These are phyloP conservation scores for Hylomyscus alleni DNA, from an alignment of 2,797 vertebrate genomes.

Conservation along the genomic window DNA sequence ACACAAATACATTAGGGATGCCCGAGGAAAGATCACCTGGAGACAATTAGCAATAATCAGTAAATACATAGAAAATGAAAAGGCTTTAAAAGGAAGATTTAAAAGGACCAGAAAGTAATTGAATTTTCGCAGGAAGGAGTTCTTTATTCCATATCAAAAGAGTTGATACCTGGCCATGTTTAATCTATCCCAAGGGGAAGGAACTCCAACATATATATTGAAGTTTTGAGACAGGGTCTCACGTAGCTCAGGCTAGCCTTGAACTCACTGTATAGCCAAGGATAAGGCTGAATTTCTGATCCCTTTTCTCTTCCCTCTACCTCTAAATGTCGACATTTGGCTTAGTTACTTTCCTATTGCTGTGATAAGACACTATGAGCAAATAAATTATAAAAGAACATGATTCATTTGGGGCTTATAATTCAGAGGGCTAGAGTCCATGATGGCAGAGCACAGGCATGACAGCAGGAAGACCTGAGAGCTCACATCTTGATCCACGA, in stretches of 20 bases:
- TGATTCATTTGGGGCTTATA: neutral
- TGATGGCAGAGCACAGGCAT: neutral
- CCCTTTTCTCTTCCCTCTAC: neutral
- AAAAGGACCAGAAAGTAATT: neutral
- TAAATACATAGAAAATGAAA: neutral
- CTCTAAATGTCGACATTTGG: neutral
- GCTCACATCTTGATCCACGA: neutral
- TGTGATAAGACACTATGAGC: neutral
- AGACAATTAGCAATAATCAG: conserved; percentile 5
- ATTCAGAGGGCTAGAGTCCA: neutral
- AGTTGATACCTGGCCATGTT: neutral
- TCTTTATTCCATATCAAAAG: conserved; percentile 30
- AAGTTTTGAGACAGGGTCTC: neutral
- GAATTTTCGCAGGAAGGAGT: conserved; percentile 1
- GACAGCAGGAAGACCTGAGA: neutral
- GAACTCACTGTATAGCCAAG: neutral
- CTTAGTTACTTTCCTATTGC: neutral
- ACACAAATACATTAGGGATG: conserved; percentile 7
- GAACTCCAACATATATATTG: neutral
- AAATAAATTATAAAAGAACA: too few relatives aligned
- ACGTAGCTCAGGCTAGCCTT: neutral
- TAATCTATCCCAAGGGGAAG: neutral
- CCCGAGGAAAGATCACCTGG: neutral
- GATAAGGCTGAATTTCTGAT: neutral
- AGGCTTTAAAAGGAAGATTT: neutral